Evolutionary conservation across 1,140 invertebrate species (phyloP).

Genomic region (Sitophilus oryzae): DNA sequence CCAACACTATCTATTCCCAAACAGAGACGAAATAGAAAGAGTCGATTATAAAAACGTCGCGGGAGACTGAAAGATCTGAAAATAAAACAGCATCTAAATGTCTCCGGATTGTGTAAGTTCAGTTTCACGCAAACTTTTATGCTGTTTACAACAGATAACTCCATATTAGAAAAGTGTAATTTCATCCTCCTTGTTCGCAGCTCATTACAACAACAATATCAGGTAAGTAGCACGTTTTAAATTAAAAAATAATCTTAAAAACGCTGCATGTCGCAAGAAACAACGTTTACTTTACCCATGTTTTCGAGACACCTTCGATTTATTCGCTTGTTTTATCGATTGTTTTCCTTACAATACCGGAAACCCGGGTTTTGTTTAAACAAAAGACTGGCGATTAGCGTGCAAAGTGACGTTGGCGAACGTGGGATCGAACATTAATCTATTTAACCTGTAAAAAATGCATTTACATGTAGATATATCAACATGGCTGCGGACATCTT

Average conservation of each 20-base stretch:
- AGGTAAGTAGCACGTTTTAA: slow-evolving; percentile 16
- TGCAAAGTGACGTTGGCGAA: not conserved
- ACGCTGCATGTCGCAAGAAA: no score
- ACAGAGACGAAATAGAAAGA: slow-evolving; percentile 18
- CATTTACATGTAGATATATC: slow-evolving; percentile 28
- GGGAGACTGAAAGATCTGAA: slow-evolving; percentile 42
- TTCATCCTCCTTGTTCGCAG: not conserved
- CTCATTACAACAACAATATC: not conserved
- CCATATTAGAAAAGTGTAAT: slow-evolving; percentile 14
- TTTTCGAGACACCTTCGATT: not conserved
- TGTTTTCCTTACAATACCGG: not conserved
- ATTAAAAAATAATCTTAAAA: no score
- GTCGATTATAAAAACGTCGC: slow-evolving; percentile 38
- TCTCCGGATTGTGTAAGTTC: slow-evolving; percentile 41
- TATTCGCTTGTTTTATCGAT: not conserved
- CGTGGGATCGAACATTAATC: not conserved
- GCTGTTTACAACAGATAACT: slow-evolving; percentile 33
- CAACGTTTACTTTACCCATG: no score
- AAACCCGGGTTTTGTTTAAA: not conserved
- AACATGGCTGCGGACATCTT: slow-evolving; percentile 38
- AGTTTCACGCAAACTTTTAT: slow-evolving; percentile 35
- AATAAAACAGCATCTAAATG: slow-evolving; percentile 44
- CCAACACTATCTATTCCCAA: no score
- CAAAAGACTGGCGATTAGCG: not conserved
- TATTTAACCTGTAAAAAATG: slow-evolving; percentile 13